These are phyloP conservation scores for Temnothorax nylanderi DNA, from an alignment of 1,140 invertebrate species.

Conservation along the genomic window DNA sequence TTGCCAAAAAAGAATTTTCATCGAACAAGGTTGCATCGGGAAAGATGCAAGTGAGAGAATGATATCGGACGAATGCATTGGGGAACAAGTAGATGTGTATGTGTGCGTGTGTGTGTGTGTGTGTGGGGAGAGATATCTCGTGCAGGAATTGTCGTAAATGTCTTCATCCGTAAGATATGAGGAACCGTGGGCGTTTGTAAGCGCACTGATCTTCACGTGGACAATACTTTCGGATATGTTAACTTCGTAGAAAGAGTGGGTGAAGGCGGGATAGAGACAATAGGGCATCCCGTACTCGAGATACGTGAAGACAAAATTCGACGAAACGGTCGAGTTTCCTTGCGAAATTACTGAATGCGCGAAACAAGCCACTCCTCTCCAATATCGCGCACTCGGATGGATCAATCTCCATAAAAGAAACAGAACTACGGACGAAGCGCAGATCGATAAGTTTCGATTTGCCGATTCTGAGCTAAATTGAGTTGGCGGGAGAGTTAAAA, in stretches of 20 bases:
- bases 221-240: slow-evolving; percentile 77
- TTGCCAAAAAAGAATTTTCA: background rate
- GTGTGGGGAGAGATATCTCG: slow-evolving; percentile 63
- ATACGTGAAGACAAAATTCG: slow-evolving; percentile 11
- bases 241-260: slow-evolving; percentile 71
- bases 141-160: slow-evolving; percentile 84
- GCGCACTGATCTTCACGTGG: slow-evolving; percentile 67
- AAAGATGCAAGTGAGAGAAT: slow-evolving; percentile 46
- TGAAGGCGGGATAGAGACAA: slow-evolving; percentile 20
- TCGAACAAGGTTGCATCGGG: background rate
- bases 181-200: slow-evolving; percentile 78
- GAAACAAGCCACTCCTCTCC: background rate
- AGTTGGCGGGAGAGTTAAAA: background rate
- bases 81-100: slow-evolving; percentile 72
- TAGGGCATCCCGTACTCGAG: background rate
- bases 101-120: background rate
- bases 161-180: slow-evolving; percentile 85
- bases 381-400: background rate
- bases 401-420: background rate
- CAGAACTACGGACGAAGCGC: background rate
- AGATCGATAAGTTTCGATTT: background rate
- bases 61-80: slow-evolving; percentile 48
- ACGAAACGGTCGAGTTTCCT: background rate
- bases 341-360: background rate
- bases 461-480: background rate